Evolutionary conservation across 2,113 vertebrate genomes (phyloP).

Genomic region (Anoura caudifer): DNA sequence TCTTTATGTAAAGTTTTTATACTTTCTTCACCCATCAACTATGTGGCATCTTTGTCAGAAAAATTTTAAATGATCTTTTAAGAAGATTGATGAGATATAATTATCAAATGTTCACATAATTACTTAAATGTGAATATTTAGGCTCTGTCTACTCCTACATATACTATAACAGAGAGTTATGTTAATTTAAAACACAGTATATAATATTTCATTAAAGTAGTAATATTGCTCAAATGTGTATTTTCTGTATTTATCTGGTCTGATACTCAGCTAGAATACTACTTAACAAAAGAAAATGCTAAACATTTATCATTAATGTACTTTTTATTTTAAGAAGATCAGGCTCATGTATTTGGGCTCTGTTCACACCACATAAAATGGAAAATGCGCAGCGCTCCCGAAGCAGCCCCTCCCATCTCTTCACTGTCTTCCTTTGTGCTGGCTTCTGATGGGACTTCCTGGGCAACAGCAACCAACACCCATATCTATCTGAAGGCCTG

Average conservation of each 20-base stretch:
- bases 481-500: background rate
- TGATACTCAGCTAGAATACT: background rate
- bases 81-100: background rate
- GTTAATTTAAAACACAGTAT: background rate
- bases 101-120: background rate
- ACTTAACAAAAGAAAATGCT: background rate
- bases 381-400: background rate
- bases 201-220: background rate
- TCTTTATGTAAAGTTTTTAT: background rate
- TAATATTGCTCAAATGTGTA: background rate
- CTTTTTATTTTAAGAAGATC: background rate
- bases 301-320: background rate
- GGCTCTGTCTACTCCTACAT: background rate
- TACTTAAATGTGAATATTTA: background rate
- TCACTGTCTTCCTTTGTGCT: background rate
- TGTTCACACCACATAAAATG: background rate
- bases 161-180: background rate
- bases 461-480: background rate
- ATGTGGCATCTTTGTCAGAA: background rate
- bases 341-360: background rate
- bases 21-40: conserved; percentile 29
- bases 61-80: background rate
- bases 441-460: background rate
- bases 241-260: background rate
- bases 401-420: background rate